phyloP scores from a whole-genome alignment of 1,140 invertebrate species.

The Pseudobourletiella spinata region DNA sequence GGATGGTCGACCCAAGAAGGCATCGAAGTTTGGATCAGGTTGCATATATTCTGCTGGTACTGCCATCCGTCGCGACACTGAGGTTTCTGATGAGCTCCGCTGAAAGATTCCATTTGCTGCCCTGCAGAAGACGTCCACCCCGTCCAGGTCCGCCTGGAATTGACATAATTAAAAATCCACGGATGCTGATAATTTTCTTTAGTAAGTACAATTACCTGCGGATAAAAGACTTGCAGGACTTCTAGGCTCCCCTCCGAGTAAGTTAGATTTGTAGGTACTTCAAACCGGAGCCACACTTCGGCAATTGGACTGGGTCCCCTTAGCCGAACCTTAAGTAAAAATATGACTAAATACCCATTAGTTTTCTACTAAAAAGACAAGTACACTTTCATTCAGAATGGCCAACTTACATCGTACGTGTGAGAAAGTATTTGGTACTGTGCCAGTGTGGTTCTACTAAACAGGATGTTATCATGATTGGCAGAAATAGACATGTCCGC shows the following conservation, averaged over 20 bases:
- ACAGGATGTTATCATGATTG: background rate
- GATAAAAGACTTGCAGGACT: background rate
- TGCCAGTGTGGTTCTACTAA: background rate
- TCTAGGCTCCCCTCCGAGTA: background rate
- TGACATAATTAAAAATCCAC: background rate
- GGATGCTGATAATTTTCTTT: background rate
- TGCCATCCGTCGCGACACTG: background rate
- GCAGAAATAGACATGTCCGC: background rate
- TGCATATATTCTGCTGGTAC: background rate
- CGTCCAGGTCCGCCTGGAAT: background rate
- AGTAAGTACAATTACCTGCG: background rate
- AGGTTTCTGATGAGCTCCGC: background rate
- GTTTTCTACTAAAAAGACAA: background rate
- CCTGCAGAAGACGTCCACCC: background rate
- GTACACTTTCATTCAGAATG: background rate
- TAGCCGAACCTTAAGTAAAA: background rate
- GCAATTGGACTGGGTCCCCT: background rate
- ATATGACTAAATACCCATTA: background rate
- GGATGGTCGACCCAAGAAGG: background rate
- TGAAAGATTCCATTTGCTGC: background rate
- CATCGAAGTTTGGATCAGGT: conserved; percentile 5
- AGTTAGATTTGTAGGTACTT: conserved; percentile 1
- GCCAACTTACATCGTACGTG: background rate
- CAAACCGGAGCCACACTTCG: background rate
- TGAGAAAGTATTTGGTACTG: background rate